A percentile compares a stretch with the other conserved stretches of the same genome.
phyloP scores from a whole-genome alignment of 2,113 vertebrate species.

The Cinclus cinclus region DNA sequence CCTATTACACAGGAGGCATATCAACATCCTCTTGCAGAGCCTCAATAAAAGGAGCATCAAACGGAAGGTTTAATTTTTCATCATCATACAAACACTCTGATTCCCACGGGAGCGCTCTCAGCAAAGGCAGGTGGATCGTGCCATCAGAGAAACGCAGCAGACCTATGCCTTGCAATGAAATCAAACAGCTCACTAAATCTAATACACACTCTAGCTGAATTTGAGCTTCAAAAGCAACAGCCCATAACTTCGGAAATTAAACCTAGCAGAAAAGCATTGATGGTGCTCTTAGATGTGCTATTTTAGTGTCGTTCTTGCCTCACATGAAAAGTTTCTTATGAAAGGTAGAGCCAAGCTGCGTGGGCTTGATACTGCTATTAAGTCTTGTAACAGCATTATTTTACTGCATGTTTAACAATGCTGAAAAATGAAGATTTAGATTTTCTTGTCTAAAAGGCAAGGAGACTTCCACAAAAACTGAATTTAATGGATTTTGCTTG shows the following conservation, averaged over 20 bases:
- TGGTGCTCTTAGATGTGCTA: slow-evolving; percentile 19
- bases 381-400: neutral
- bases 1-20: neutral
- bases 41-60: slow-evolving; percentile 42
- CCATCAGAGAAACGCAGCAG: neutral
- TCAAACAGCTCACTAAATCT: slow-evolving; percentile 49
- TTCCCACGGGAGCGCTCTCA: neutral
- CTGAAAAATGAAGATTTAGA: neutral
- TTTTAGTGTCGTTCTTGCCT: slow-evolving; percentile 18
- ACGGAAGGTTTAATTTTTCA: slow-evolving; percentile 52
- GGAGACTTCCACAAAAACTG: neutral
- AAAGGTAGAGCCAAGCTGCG: slow-evolving; percentile 15
- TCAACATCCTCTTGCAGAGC: neutral
- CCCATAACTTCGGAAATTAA: slow-evolving; percentile 36
- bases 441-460: neutral
- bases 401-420: neutral
- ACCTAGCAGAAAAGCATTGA: slow-evolving; percentile 26
- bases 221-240: slow-evolving; percentile 25
- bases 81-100: neutral
- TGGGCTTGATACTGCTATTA: slow-evolving; percentile 30
- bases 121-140: slow-evolving; percentile 34
- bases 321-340: slow-evolving; percentile 26
- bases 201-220: neutral
- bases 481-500: neutral
- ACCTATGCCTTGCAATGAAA: slow-evolving; percentile 33